Evolutionary conservation across 2,113 vertebrate species (phyloP).

Genomic region (Stomatorhinus ivindoensis): DNA sequence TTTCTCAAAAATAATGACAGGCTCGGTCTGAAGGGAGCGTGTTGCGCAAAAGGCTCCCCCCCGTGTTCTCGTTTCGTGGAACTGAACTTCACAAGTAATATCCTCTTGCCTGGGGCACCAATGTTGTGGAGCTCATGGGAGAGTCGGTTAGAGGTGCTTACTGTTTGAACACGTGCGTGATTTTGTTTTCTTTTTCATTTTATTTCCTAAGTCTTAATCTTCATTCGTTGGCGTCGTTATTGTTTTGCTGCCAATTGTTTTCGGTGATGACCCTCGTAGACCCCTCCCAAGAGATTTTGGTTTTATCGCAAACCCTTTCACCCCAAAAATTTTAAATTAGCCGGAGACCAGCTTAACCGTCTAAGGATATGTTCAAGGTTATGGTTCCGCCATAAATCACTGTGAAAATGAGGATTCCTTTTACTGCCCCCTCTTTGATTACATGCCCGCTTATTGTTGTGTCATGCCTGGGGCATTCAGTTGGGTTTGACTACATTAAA

Average conservation of each 20-base stretch:
- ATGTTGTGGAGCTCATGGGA: conserved; percentile 25
- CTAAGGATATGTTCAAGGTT: background rate
- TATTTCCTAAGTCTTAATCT: background rate
- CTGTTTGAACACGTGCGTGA: background rate
- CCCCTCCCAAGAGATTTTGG: background rate
- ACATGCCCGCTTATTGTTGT: background rate
- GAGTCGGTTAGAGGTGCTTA: background rate
- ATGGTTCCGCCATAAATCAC: background rate
- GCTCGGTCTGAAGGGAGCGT: background rate
- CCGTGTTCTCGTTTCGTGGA: conserved; percentile 12
- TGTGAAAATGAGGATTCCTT: background rate
- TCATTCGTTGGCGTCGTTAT: background rate
- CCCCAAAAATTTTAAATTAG: background rate
- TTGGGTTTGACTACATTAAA: background rate
- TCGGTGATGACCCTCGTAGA: background rate
- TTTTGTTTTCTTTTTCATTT: background rate
- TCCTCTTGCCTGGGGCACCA: conserved; percentile 36
- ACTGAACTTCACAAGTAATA: conserved; percentile 30
- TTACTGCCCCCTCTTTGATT: background rate
- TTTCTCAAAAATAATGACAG: background rate
- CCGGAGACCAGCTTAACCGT: background rate
- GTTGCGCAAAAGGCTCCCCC: conserved; percentile 18
- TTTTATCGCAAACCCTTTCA: background rate
- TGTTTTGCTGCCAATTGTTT: background rate
- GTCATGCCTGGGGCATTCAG: background rate